These are phyloP conservation scores for Synergus laeviventris DNA, from an alignment of 2,888 invertebrate genomes.

Conservation along the genomic window DNA sequence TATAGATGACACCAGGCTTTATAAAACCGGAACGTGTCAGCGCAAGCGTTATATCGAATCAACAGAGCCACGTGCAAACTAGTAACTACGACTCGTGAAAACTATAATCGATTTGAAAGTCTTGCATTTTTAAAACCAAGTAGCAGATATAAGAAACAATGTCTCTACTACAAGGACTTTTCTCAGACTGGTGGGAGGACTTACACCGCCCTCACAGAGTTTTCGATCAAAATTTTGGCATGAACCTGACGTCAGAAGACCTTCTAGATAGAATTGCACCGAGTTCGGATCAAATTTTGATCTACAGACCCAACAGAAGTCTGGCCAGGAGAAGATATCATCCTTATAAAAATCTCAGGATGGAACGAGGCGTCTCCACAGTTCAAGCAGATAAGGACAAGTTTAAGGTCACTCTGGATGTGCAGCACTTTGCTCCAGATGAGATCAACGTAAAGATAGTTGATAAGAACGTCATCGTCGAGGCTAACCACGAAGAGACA, in stretches of 20 bases:
- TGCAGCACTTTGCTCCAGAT: conserved; percentile 86
- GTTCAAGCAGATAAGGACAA: conserved; percentile 82
- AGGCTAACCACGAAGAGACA: conserved; percentile 88
- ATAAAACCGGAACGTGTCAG: not conserved
- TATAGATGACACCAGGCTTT: not conserved
- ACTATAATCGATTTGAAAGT: not conserved
- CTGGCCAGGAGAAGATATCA: not conserved
- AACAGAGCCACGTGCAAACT: conserved; percentile 13
- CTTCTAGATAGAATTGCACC: conserved; percentile 11
- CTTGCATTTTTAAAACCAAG: not conserved
- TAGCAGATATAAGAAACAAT: conserved; percentile 63
- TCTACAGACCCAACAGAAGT: conserved; percentile 19
- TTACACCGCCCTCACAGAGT: conserved; percentile 85
- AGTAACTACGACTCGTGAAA: too few species aligned
- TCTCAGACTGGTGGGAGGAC: conserved; percentile 92
- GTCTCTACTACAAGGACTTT: conserved; percentile 88
- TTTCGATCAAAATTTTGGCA: conserved; percentile 88
- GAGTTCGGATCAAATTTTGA: not conserved
- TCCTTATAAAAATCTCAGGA: not conserved
- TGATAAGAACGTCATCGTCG: conserved; percentile 77
- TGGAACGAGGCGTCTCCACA: conserved; percentile 76
- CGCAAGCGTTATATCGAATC: not conserved
- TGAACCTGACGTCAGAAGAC: conserved; percentile 82
- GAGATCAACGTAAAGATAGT: conserved; percentile 82
- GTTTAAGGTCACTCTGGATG: conserved; percentile 84